Percentiles rank a stretch among this genome's conserved stretches.
These are phyloP conservation scores for Zenarchopterus dispar DNA, from an alignment of 2,797 vertebrate species.

Conservation along the genomic window DNA sequence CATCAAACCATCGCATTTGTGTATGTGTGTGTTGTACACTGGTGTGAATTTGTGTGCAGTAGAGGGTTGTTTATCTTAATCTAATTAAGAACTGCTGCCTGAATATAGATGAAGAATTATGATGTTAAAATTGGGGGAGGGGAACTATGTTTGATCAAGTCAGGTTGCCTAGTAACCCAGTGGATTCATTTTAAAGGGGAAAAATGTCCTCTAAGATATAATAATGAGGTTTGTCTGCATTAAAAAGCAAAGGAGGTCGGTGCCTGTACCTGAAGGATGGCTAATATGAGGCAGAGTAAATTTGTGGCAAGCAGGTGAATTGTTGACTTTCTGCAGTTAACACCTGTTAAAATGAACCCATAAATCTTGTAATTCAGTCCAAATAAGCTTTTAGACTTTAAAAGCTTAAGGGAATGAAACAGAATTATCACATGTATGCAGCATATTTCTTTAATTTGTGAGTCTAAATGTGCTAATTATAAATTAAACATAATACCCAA, in stretches of 20 bases:
- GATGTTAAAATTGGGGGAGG: slow-evolving; percentile 59
- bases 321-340: slow-evolving; percentile 57
- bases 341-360: slow-evolving; percentile 49
- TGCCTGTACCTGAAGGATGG: slow-evolving; percentile 67
- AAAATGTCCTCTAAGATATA: slow-evolving; percentile 54
- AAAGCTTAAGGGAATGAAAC: slow-evolving; percentile 22
- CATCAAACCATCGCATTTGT: not conserved
- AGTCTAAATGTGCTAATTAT: slow-evolving; percentile 29
- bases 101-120: slow-evolving; percentile 74
- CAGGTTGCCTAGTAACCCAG: slow-evolving; percentile 67
- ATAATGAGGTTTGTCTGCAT: slow-evolving; percentile 63
- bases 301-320: slow-evolving; percentile 60
- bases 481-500: slow-evolving; percentile 23
- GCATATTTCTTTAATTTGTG: not conserved
- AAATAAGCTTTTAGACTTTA: slow-evolving; percentile 43
- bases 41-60: slow-evolving; percentile 33
- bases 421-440: not conserved
- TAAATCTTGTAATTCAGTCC: slow-evolving; percentile 35
- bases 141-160: slow-evolving; percentile 58
- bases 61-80: slow-evolving; percentile 63
- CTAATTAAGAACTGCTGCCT: slow-evolving; percentile 70
- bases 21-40: slow-evolving; percentile 20
- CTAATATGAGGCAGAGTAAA: slow-evolving; percentile 60
- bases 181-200: slow-evolving; percentile 57
- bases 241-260: slow-evolving; percentile 68